Percentiles rank a stretch among this genome's conserved stretches.
Evolutionary conservation across 2,113 vertebrate genomes (phyloP).

Genomic region (Panthera uncia): DNA sequence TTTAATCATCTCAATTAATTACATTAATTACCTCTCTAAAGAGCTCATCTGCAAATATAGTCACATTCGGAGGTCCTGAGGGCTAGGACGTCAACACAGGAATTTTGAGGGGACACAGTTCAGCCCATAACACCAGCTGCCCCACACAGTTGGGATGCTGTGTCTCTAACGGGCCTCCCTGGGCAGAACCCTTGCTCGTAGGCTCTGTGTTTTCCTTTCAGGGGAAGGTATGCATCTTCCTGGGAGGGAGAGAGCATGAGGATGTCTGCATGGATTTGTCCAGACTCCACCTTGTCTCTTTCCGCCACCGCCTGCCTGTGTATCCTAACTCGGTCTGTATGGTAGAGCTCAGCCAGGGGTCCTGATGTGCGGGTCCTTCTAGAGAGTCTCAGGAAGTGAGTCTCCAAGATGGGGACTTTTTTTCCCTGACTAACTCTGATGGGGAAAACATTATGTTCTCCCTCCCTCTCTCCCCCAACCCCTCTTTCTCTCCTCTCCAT

Average conservation of each 20-base stretch:
- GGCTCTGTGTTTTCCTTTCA: background rate
- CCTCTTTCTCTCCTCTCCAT: no score
- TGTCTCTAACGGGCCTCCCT: background rate
- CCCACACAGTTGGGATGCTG: background rate
- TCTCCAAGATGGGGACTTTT: background rate
- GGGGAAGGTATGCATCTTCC: fast-evolving
- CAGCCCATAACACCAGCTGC: background rate
- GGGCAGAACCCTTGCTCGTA: background rate
- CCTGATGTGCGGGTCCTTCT: background rate
- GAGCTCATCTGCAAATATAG: background rate
- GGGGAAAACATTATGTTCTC: background rate
- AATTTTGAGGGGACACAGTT: background rate
- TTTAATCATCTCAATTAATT: background rate
- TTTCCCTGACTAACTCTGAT: background rate
- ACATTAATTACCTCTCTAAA: background rate
- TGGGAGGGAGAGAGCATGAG: background rate
- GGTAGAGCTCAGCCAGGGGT: background rate
- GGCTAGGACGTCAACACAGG: background rate
- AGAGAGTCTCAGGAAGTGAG: background rate
- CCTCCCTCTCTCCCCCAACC: no score
- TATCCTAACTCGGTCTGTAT: background rate
- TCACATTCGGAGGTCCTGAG: background rate
- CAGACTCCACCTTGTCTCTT: background rate
- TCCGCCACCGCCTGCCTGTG: no score
- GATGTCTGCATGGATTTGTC: background rate